Conservation (phyloP, 1,140 invertebrate species). For the Heliconius nattereri region DNA sequence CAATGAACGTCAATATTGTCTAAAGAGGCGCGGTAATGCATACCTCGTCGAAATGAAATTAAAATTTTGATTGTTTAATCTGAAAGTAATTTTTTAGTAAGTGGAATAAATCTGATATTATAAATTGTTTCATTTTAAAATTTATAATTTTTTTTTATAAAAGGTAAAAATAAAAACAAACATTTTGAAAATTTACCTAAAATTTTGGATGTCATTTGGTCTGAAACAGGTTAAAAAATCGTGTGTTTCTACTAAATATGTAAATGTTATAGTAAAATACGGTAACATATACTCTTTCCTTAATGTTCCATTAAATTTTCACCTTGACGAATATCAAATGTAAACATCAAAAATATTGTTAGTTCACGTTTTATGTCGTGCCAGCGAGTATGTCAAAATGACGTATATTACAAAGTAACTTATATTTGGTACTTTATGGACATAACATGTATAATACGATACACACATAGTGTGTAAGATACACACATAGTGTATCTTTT, state of each 20-base stretch:
- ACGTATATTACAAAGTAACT: background rate
- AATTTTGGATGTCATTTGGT: too few species aligned
- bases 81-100: background rate
- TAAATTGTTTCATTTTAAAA: too few species aligned
- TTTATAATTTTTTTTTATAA: too few species aligned
- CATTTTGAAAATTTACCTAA: too few species aligned
- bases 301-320: too few species aligned
- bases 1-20: conserved; percentile 2
- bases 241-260: too few species aligned
- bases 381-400: background rate
- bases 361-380: background rate
- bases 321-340: background rate
- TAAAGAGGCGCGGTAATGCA: background rate
- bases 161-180: too few species aligned
- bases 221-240: too few species aligned
- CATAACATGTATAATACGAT: background rate
- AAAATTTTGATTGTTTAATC: background rate
- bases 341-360: conserved; percentile 4
- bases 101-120: background rate
- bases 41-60: background rate
- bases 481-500: too few species aligned
- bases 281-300: too few species aligned
- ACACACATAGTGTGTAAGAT: too few species aligned
- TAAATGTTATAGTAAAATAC: too few species aligned
- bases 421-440: background rate